Evolutionary conservation across 2,113 vertebrate genomes (phyloP).

Genomic region (Pseudois nayaur): DNA sequence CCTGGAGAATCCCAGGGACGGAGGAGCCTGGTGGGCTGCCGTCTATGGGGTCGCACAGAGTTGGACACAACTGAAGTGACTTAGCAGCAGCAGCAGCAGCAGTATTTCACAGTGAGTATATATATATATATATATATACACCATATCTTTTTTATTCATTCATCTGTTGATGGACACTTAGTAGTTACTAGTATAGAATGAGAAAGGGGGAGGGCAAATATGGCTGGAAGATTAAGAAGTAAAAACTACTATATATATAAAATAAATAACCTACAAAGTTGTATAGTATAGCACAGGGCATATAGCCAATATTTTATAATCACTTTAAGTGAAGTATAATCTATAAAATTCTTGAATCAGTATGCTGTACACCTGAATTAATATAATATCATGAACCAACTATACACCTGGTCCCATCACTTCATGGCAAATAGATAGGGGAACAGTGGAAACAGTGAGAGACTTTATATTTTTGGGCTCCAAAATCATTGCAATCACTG

Average conservation of each 20-base stretch:
- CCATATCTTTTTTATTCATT: background rate
- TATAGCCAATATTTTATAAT: background rate
- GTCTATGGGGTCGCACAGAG: background rate
- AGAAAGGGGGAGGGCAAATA: background rate
- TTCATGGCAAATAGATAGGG: background rate
- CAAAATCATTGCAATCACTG: background rate
- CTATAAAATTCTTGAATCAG: background rate
- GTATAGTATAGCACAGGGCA: background rate
- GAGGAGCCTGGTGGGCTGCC: background rate
- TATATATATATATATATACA: no score
- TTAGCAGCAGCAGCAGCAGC: background rate
- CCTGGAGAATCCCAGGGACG: no score
- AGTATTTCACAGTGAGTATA: no score
- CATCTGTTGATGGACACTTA: background rate
- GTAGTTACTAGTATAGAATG: background rate
- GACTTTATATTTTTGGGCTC: background rate
- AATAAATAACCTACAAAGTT: background rate
- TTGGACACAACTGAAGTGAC: fast-evolving
- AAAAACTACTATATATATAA: background rate
- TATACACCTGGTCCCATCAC: background rate
- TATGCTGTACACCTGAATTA: background rate
- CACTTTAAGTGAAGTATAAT: background rate
- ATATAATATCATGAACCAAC: background rate
- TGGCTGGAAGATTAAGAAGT: background rate
- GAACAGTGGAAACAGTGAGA: background rate